Evolutionary conservation across 2,797 vertebrate genomes (phyloP).

Genomic region (Eurystomus glaucurus): DNA sequence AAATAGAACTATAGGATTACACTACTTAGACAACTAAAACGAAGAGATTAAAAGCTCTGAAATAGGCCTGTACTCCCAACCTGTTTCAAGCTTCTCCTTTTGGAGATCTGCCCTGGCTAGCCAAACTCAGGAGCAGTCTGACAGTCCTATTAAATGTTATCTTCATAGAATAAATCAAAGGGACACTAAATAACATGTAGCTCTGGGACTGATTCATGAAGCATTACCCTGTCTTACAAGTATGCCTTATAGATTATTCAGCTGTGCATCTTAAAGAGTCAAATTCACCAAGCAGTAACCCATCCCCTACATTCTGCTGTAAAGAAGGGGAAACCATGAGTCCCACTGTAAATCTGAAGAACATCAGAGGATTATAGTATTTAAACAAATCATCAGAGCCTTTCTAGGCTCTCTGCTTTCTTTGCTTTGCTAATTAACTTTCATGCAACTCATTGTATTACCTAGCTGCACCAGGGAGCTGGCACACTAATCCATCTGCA

Average conservation of each 20-base stretch:
- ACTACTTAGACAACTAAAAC: background rate
- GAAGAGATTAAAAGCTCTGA: background rate
- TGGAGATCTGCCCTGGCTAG: background rate
- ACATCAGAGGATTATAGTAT: slow-evolving; percentile 45
- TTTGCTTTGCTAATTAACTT: slow-evolving; percentile 75
- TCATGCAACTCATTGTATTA: slow-evolving; percentile 42
- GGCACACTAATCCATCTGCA: slow-evolving; percentile 67
- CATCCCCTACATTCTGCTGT: background rate
- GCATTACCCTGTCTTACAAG: background rate
- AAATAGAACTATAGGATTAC: background rate
- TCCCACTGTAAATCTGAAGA: slow-evolving; percentile 20
- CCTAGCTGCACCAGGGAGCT: slow-evolving; percentile 39
- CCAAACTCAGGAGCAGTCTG: background rate
- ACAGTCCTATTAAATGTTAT: background rate
- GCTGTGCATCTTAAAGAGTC: background rate
- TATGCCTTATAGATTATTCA: background rate
- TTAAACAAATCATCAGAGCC: slow-evolving; percentile 55
- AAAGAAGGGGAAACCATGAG: background rate
- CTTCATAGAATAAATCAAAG: background rate
- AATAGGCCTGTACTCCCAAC: background rate
- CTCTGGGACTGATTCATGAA: background rate
- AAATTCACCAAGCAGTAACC: background rate
- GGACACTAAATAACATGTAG: background rate
- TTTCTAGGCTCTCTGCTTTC: slow-evolving; percentile 46
- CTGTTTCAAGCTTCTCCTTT: background rate